Evolutionary conservation across 2,888 invertebrate species (phyloP).

Genomic region (Chrysolina haemoptera): DNA sequence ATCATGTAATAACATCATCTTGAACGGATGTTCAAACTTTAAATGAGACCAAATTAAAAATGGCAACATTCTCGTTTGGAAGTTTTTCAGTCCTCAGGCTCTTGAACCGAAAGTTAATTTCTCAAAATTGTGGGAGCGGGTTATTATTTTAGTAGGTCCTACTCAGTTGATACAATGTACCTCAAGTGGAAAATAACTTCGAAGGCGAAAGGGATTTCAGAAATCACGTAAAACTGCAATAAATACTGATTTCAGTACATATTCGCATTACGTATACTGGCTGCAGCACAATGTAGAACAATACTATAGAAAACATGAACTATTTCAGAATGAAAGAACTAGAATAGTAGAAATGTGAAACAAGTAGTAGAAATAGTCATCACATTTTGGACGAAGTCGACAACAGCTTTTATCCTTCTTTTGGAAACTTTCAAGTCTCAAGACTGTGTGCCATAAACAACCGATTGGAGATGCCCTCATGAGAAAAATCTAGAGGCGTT

Average conservation of each 20-base stretch:
- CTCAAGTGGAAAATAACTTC: neutral
- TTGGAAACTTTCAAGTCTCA: too few relatives aligned
- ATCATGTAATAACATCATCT: constrained; percentile 48
- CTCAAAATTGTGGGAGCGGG: constrained; percentile 20
- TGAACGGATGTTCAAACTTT: constrained; percentile 55
- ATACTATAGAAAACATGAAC: too few relatives aligned
- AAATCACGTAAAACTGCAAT: neutral
- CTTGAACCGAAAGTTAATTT: constrained; percentile 27
- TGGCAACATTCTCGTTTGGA: constrained; percentile 51
- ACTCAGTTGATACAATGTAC: neutral
- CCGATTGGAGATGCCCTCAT: too few relatives aligned
- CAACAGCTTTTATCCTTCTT: too few relatives aligned
- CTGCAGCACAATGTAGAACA: too few relatives aligned
- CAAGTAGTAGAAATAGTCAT: too few relatives aligned
- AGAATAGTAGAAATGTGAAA: too few relatives aligned
- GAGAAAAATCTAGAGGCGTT: too few relatives aligned
- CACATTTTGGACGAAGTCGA: too few relatives aligned
- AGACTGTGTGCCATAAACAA: too few relatives aligned
- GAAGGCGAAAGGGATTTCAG: neutral
- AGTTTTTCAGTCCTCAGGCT: constrained; percentile 43
- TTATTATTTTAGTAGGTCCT: constrained; percentile 8
- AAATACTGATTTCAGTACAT: neutral
- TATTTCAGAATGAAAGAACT: too few relatives aligned
- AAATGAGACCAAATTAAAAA: constrained; percentile 57
- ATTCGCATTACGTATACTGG: too few relatives aligned